Conservation (phyloP, 2,888 invertebrate genomes). For the Sarcophaga variegata region DNA sequence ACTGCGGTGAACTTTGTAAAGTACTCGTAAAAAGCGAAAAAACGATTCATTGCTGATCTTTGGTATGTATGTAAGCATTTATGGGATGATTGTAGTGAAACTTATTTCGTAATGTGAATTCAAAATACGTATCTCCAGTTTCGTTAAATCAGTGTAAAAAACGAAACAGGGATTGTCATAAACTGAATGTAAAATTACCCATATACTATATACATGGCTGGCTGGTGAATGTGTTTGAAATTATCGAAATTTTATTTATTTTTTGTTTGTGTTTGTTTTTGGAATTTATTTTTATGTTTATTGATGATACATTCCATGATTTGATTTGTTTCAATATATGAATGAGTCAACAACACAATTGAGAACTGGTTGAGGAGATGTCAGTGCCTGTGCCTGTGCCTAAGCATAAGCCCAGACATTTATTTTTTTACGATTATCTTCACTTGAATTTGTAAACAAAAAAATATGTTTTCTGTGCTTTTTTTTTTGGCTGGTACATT, state of each 20-base stretch:
- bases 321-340: slow-evolving; percentile 35
- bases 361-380: not conserved
- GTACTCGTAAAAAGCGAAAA: no score
- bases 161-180: not conserved
- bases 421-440: slow-evolving; percentile 19
- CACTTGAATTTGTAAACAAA: slow-evolving; percentile 8
- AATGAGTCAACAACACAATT: not conserved
- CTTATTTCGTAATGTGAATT: no score
- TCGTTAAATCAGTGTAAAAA: no score
- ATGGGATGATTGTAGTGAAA: no score
- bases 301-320: slow-evolving; percentile 31
- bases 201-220: not conserved
- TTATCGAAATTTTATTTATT: slow-evolving; percentile 27
- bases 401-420: not conserved
- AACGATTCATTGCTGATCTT: no score
- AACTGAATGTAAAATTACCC: not conserved
- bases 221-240: not conserved
- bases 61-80: no score
- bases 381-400: no score
- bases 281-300: slow-evolving; percentile 38
- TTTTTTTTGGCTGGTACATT: not conserved
- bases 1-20: no score
- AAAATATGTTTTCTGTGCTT: not conserved
- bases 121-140: no score
- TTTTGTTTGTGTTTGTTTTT: not conserved